Percentiles rank a stretch among this genome's conserved stretches.
Evolutionary conservation across 2,113 vertebrate genomes (phyloP).

Genomic region (Nyctereutes procyonoides): DNA sequence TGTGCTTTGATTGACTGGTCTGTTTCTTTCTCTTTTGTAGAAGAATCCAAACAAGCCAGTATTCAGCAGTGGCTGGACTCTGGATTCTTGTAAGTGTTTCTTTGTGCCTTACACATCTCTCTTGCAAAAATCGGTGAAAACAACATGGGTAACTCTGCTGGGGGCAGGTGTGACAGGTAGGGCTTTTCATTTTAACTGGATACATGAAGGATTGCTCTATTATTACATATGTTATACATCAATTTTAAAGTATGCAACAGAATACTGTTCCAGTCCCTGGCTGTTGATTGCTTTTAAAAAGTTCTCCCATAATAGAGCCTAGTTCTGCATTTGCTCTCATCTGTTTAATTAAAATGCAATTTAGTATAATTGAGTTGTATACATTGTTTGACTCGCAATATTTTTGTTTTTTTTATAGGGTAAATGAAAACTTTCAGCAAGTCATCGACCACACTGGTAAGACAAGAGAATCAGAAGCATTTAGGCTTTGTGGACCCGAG

Average conservation of each 20-base stretch:
- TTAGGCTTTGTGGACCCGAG: neutral
- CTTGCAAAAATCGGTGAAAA: conserved; percentile 1
- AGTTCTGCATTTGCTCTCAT: neutral
- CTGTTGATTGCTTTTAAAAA: conserved; percentile 5
- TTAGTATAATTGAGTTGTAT: neutral
- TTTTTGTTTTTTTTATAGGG: conserved; percentile 73
- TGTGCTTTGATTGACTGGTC: neutral
- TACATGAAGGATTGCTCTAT: neutral
- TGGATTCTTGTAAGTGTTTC: conserved; percentile 77
- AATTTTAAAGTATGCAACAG: neutral
- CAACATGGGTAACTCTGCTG: neutral
- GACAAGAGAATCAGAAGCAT: neutral
- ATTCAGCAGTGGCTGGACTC: conserved; percentile 76
- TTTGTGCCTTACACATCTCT: neutral
- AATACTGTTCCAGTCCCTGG: neutral
- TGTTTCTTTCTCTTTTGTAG: conserved; percentile 67
- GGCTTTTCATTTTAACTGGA: conserved; percentile 51
- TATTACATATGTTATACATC: neutral
- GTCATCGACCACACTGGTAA: conserved; percentile 68
- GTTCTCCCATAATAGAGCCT: neutral
- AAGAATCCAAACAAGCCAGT: conserved; percentile 74
- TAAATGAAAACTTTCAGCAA: conserved; percentile 41
- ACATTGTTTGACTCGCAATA: neutral
- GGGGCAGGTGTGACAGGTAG: neutral
- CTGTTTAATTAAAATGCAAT: conserved; percentile 46